A percentile compares a stretch with the other conserved stretches of the same genome.
Evolutionary conservation across 1,140 invertebrate species (phyloP).

Genomic region (Penaeus chinensis): DNA sequence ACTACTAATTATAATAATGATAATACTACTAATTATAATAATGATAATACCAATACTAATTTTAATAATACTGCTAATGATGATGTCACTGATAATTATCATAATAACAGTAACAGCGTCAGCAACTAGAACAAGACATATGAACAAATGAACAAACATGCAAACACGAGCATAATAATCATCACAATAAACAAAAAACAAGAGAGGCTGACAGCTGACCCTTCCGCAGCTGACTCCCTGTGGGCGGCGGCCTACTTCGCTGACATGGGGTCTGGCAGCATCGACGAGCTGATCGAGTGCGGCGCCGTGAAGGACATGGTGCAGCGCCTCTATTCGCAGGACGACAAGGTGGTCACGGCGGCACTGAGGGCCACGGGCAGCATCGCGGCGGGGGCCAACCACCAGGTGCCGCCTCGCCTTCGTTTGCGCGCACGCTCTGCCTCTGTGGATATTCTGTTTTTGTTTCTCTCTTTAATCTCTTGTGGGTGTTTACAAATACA

Average conservation of each 20-base stretch:
- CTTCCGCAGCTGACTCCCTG: conserved; percentile 78
- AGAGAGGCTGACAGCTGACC: neutral
- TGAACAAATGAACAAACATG: too few relatives aligned
- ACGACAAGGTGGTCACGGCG: conserved; percentile 69
- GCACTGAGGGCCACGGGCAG: conserved; percentile 43
- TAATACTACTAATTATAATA: too few relatives aligned
- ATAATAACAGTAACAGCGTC: neutral
- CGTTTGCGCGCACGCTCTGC: too few relatives aligned
- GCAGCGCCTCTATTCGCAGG: conserved; percentile 77
- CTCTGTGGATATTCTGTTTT: too few relatives aligned
- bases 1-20: too few relatives aligned
- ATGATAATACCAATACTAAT: too few relatives aligned
- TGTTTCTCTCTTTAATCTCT: too few relatives aligned
- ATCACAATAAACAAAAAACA: neutral
- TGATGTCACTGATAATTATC: neutral
- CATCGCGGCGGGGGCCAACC: conserved; percentile 34
- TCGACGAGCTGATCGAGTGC: conserved; percentile 82
- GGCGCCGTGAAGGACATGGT: conserved; percentile 82
- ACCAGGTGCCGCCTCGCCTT: neutral
- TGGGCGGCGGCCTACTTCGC: conserved; percentile 97
- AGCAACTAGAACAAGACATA: too few relatives aligned
- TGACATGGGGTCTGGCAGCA: conserved; percentile 92
- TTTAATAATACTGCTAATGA: too few relatives aligned
- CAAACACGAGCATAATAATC: neutral
- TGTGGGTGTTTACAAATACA: too few relatives aligned